These are phyloP conservation scores for Podargus strigoides DNA, from an alignment of 2,797 vertebrate genomes.

Conservation along the genomic window DNA sequence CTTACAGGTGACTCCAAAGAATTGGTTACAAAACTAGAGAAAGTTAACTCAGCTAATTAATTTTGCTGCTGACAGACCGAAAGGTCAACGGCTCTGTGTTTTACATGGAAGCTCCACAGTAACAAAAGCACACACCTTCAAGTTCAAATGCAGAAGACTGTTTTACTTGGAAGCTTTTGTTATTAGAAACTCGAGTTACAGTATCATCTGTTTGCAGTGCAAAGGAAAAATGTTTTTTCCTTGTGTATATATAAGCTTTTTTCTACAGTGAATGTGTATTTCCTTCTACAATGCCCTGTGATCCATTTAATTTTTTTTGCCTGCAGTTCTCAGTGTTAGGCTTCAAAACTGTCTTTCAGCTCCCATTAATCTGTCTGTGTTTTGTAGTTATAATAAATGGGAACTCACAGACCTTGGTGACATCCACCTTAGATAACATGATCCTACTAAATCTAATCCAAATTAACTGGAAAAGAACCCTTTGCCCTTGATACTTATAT, in stretches of 20 bases:
- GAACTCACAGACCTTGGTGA: not conserved
- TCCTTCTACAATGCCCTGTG: not conserved
- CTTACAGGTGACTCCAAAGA: not conserved
- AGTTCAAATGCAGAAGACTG: not conserved
- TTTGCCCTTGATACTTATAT: not conserved
- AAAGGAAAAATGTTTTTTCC: not conserved
- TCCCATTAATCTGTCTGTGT: not conserved
- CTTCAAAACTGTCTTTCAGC: not conserved
- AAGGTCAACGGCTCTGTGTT: not conserved
- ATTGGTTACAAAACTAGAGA: not conserved
- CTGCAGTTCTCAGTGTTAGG: not conserved
- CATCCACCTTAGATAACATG: not conserved
- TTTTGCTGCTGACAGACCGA: not conserved
- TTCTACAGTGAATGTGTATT: not conserved
- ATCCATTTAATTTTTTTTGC: not conserved
- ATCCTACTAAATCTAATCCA: conserved; percentile 16
- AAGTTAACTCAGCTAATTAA: not conserved
- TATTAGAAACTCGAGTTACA: not conserved
- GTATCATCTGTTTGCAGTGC: not conserved
- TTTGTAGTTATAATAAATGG: not conserved
- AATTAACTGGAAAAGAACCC: not conserved
- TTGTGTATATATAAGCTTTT: accelerated
- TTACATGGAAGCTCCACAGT: not conserved
- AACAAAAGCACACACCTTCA: not conserved
- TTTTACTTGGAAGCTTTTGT: not conserved